Evolutionary conservation across 2,888 invertebrate genomes (phyloP).

Genomic region (Drosophila emarginata): DNA sequence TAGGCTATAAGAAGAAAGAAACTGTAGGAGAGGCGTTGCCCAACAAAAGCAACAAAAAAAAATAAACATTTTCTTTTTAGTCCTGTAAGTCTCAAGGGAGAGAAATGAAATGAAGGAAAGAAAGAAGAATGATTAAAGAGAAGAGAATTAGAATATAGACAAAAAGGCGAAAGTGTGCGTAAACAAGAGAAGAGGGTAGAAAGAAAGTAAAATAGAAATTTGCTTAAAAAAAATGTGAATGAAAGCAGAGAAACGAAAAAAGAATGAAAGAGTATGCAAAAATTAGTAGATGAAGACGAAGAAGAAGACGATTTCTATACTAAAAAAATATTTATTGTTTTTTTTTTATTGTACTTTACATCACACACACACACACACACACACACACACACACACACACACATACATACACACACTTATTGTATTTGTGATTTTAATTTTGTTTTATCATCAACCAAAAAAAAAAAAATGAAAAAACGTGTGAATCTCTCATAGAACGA

Average conservation of each 20-base stretch:
- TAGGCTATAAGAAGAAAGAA: background rate
- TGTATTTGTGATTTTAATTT: slow-evolving; percentile 19
- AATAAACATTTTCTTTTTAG: slow-evolving; percentile 34
- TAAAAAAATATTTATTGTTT: slow-evolving; percentile 53
- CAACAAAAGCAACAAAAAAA: slow-evolving; percentile 45
- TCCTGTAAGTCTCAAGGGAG: slow-evolving; percentile 18
- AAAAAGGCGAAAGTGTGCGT: background rate
- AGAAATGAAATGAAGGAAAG: slow-evolving; percentile 42
- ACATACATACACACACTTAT: slow-evolving; percentile 18
- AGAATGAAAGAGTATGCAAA: slow-evolving; percentile 7
- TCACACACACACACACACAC: slow-evolving; percentile 27
- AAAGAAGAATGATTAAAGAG: background rate
- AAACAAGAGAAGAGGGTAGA: background rate
- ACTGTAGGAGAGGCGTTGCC: background rate
- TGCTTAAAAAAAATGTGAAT: background rate
- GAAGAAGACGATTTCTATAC: slow-evolving; percentile 55
- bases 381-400: slow-evolving; percentile 28
- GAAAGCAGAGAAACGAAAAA: slow-evolving; percentile 22
- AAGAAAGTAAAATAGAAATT: slow-evolving; percentile 2
- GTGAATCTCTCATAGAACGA: slow-evolving; percentile 6
- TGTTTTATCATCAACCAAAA: slow-evolving; percentile 3
- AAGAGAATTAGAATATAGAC: slow-evolving; percentile 1
- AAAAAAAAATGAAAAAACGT: background rate
- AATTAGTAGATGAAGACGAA: background rate
- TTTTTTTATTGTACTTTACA: slow-evolving; percentile 26